phyloP scores from a whole-genome alignment of 2,113 vertebrate genomes.

The Piliocolobus tephrosceles region DNA sequence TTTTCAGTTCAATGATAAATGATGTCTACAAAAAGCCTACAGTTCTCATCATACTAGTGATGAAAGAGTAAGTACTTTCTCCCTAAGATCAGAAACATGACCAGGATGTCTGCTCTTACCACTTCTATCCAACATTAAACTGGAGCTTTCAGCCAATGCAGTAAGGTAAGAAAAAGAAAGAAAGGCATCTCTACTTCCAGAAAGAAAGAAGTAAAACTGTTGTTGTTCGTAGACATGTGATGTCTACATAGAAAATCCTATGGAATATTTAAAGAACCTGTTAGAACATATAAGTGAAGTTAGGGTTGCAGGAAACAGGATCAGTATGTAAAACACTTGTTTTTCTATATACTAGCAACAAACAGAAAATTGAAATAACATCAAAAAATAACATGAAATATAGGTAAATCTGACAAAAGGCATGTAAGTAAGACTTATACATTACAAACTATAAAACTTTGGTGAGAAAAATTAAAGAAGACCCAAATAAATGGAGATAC shows the following conservation, averaged over 20 bases:
- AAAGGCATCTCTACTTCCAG: neutral
- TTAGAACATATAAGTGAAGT: neutral
- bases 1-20: neutral
- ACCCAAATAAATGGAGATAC: neutral
- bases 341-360: neutral
- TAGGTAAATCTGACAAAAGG: neutral
- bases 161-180: neutral
- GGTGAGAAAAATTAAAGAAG: neutral
- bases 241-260: neutral
- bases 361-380: neutral
- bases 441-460: neutral
- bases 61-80: neutral
- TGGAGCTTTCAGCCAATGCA: neutral
- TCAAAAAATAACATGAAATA: neutral
- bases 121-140: neutral
- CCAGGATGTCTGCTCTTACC: neutral
- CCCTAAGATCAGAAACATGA: neutral
- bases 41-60: neutral
- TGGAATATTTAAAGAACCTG: neutral
- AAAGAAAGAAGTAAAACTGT: neutral
- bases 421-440: neutral
- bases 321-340: neutral
- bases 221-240: neutral
- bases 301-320: neutral
- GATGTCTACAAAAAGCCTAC: neutral